These are phyloP conservation scores for Cheilosia grossa DNA, from an alignment of 2,888 invertebrate genomes.

Conservation along the genomic window DNA sequence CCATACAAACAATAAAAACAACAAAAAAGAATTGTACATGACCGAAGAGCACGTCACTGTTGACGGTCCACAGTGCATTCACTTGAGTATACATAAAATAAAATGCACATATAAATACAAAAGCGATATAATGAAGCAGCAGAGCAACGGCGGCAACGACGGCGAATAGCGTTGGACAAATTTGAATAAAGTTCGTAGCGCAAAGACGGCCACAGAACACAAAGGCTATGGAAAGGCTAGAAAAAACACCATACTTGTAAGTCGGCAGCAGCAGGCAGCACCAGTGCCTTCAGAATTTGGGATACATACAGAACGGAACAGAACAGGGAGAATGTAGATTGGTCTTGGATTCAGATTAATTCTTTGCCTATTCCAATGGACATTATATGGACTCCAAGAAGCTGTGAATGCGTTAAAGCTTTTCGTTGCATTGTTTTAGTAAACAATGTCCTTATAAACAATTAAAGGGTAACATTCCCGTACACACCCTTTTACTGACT, in stretches of 20 bases:
- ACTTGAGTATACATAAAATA: constrained; percentile 61
- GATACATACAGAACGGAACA: constrained; percentile 1
- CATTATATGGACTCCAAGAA: not conserved
- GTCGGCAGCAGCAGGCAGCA: not conserved
- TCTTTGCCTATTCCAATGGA: constrained; percentile 16
- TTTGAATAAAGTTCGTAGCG: constrained; percentile 72
- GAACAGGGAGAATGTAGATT: constrained; percentile 2
- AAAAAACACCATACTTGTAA: constrained; percentile 15
- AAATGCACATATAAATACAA: constrained; percentile 62
- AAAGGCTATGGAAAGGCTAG: constrained; percentile 50
- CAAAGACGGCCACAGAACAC: constrained; percentile 51
- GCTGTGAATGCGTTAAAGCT: constrained; percentile 8
- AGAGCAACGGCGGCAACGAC: constrained; percentile 27
- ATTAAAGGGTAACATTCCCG: not conserved
- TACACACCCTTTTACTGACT: constrained; percentile 44
- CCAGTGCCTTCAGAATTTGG: not conserved
- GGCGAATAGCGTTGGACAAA: constrained; percentile 62
- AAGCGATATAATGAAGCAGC: constrained; percentile 59
- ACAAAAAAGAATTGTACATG: constrained; percentile 44
- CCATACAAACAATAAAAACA: constrained; percentile 58
- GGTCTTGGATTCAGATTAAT: constrained; percentile 29
- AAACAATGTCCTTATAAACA: constrained; percentile 41
- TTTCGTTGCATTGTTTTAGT: constrained; percentile 41
- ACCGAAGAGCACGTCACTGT: constrained; percentile 47
- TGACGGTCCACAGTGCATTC: constrained; percentile 67